A percentile compares a stretch with the other conserved stretches of the same genome.
phyloP scores from a whole-genome alignment of 92 coral and sea anemone species.

The Scolanthus callimorphus region DNA sequence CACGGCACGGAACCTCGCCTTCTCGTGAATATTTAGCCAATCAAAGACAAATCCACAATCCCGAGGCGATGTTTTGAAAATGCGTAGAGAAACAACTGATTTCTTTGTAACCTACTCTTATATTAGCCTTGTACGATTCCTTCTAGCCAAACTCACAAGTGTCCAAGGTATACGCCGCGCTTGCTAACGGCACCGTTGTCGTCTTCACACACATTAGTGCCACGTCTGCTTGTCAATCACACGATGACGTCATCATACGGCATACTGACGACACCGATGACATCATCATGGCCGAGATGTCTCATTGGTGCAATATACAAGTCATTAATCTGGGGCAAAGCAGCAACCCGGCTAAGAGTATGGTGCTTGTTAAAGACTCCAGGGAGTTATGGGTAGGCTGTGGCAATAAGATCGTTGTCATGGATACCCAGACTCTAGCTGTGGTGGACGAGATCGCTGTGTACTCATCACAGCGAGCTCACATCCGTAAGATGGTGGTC shows the following conservation, averaged over 20 bases:
- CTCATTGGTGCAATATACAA: slow-evolving; percentile 57
- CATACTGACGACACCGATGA: slow-evolving; percentile 57
- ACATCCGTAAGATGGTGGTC: slow-evolving; percentile 85
- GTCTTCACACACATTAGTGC: slow-evolving; percentile 51
- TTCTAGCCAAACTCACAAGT: slow-evolving; percentile 31
- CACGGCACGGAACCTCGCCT: too few species aligned
- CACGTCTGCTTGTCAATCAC: slow-evolving; percentile 38
- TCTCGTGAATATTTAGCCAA: too few species aligned
- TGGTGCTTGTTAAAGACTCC: slow-evolving; percentile 61
- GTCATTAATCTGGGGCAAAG: slow-evolving; percentile 84
- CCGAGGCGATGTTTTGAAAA: too few species aligned
- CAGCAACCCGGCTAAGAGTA: slow-evolving; percentile 81
- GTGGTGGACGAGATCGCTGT: slow-evolving; percentile 78
- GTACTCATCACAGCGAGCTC: slow-evolving; percentile 73
- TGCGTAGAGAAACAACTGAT: too few species aligned
- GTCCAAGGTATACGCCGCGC: slow-evolving; percentile 73
- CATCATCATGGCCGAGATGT: slow-evolving; percentile 50
- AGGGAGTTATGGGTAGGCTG: slow-evolving; percentile 93
- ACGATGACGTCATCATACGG: slow-evolving; percentile 53
- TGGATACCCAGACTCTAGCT: slow-evolving; percentile 56
- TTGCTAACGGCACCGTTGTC: slow-evolving; percentile 88
- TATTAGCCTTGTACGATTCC: too few species aligned
- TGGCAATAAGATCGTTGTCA: slow-evolving; percentile 71
- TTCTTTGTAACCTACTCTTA: too few species aligned
- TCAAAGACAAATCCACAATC: too few species aligned